Evolutionary conservation across 2,113 vertebrate genomes (phyloP), one percentile per base, ranked within the genome.

Genomic region (Odocoileus hemionus): DNA sequence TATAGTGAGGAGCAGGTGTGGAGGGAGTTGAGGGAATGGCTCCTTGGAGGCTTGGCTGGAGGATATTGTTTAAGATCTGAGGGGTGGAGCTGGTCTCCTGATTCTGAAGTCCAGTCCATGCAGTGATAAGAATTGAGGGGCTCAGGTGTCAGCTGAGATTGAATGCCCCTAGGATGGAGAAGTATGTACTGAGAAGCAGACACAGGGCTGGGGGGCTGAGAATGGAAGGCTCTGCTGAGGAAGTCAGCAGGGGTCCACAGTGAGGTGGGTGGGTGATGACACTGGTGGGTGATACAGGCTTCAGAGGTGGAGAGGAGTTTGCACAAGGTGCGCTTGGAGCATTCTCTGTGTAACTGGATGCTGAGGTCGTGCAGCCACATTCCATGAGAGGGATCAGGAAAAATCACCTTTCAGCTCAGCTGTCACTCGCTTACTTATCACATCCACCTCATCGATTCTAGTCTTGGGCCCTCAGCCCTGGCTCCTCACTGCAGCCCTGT

Each of bases 221-320:
- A 43, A 12, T 16, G 26, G 70, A 61, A 82, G 33, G 15, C 12
- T 26, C 7, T 33, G 28, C 55, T 57, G 36, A 54, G 47, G 25
- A 93, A 12, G 21, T 54, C 15, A 10, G 45, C n/a, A 21, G 50
- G 52, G 76, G 76, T 43, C 61, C 50, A 2, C 10, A 3, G 7
- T 19, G n/a, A 88, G 76, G 21, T 0, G 58, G 21, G 16, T 7
- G 3, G 13, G 57, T 50, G 13, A 39, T 50, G 52, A 52, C 26
- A 15, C 19, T 26, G 3, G 33, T 12, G 12, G 50, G 12, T 70
- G 64, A 54, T 16, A 15, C 0, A 2, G 39, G 4, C 26, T 80
- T 84, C 28, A 47, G 3, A 85, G 23, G 26, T 55, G 30, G 36
- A 70, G 57, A 25, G 7, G n/a, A 43, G 47, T 82, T 54, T 26